phyloP scores from a whole-genome alignment of 2,113 vertebrate species.

The Crotalus tigris region DNA sequence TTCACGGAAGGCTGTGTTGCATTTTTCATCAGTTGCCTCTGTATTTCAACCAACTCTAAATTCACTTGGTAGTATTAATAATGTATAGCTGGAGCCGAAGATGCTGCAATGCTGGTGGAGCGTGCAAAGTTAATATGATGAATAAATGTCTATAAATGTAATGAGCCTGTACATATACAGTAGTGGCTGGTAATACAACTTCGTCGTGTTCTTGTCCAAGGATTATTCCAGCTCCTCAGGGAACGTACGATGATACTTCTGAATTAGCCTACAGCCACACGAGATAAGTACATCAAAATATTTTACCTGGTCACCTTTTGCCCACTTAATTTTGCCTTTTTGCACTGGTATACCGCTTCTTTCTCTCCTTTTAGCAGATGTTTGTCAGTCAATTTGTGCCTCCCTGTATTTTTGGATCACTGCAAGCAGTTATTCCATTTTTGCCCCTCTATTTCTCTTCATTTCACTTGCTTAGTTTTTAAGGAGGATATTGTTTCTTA shows the following conservation, averaged over 20 bases:
- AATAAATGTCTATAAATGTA: slow-evolving; percentile 13
- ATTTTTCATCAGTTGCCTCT: slow-evolving; percentile 8
- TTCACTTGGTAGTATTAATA: background rate
- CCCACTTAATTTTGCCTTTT: background rate
- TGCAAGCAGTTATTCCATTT: background rate
- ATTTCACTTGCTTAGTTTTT: background rate
- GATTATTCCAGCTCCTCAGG: background rate
- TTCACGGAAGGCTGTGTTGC: background rate
- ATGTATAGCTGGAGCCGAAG: background rate
- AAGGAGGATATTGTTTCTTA: background rate
- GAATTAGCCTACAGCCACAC: background rate
- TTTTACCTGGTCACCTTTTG: background rate
- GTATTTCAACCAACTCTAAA: slow-evolving; percentile 11
- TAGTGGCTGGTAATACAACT: slow-evolving; percentile 5
- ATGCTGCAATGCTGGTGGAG: background rate
- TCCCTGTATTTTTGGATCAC: background rate
- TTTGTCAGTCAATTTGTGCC: background rate
- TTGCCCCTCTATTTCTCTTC: background rate
- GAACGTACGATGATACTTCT: background rate
- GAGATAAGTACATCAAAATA: background rate
- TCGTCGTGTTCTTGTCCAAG: background rate
- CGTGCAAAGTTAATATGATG: slow-evolving; percentile 17
- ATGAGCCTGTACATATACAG: background rate
- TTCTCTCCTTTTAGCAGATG: background rate
- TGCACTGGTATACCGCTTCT: background rate